phyloP scores from a whole-genome alignment of 2,888 invertebrate genomes.

The Hirtodrosophila cameraria region DNA sequence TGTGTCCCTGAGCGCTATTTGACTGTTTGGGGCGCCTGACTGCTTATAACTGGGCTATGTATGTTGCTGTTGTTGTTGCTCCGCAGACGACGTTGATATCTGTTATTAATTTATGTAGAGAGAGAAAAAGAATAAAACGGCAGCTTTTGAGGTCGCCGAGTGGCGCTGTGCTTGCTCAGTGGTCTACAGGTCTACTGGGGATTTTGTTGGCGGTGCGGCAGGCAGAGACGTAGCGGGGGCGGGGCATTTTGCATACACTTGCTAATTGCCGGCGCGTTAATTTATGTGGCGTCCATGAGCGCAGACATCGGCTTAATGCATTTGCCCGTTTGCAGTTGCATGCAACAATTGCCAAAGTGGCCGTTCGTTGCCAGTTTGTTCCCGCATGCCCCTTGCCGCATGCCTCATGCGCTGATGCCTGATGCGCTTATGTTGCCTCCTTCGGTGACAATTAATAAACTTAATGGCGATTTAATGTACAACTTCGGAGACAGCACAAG shows the following conservation, averaged over 20 bases:
- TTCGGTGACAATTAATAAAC: constrained; percentile 76
- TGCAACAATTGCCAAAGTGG: constrained; percentile 69
- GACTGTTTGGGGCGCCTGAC: constrained; percentile 54
- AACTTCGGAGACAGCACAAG: constrained; percentile 25
- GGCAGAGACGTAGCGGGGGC: constrained; percentile 8
- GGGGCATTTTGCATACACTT: constrained; percentile 77
- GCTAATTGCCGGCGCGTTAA: constrained; percentile 79
- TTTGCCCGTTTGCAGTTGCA: constrained; percentile 53
- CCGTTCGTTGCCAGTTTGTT: constrained; percentile 41
- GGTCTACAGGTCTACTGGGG: constrained; percentile 39
- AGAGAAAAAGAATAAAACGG: constrained; percentile 48
- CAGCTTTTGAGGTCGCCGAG: constrained; percentile 62
- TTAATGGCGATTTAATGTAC: constrained; percentile 80
- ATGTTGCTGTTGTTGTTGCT: constrained; percentile 32
- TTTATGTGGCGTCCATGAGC: constrained; percentile 72
- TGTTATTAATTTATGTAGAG: constrained; percentile 79
- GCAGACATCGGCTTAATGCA: constrained; percentile 69
- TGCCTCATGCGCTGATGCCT: constrained; percentile 1
- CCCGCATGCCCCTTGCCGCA: constrained; percentile 49
- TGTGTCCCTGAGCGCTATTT: constrained; percentile 78
- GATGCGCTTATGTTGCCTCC: constrained; percentile 60
- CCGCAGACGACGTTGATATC: constrained; percentile 63
- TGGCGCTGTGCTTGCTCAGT: constrained; percentile 20
- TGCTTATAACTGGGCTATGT: constrained; percentile 74
- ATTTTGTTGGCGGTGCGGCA: background rate